Evolutionary conservation across 2,888 invertebrate genomes (phyloP).

Genomic region (Tenthredo scrophulariae): DNA sequence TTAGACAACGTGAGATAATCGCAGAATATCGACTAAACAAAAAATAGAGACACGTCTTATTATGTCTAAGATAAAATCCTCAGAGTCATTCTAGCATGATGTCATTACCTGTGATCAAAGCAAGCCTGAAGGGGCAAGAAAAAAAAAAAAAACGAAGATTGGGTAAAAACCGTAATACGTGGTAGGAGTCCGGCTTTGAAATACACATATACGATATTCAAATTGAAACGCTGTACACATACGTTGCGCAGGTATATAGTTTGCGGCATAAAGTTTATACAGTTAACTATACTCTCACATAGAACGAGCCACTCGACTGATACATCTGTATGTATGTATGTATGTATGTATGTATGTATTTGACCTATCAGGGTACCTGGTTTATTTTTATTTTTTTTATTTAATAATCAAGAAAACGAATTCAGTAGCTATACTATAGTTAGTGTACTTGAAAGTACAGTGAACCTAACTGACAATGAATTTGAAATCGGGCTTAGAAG

Average conservation of each 20-base stretch:
- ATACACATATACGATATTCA: background rate
- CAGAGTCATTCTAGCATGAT: background rate
- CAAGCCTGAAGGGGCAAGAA: background rate
- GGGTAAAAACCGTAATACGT: background rate
- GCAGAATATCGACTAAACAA: background rate
- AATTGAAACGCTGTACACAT: background rate
- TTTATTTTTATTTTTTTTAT: background rate
- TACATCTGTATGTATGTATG: too few species aligned
- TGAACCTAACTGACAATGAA: conserved; percentile 7
- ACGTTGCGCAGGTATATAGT: background rate
- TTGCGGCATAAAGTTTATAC: background rate
- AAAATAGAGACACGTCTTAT: background rate
- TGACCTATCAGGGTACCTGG: background rate
- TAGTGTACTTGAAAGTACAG: conserved; percentile 7
- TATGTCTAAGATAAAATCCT: background rate
- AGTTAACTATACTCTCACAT: background rate
- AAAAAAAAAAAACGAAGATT: background rate
- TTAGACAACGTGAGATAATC: background rate
- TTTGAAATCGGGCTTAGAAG: background rate
- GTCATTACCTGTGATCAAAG: background rate
- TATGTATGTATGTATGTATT: too few species aligned
- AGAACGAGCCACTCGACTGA: background rate
- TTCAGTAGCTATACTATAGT: background rate
- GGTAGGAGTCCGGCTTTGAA: background rate
- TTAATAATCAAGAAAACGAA: background rate